Evolutionary conservation across 2,797 vertebrate species (phyloP).

Genomic region (Gymnocypris eckloni): DNA sequence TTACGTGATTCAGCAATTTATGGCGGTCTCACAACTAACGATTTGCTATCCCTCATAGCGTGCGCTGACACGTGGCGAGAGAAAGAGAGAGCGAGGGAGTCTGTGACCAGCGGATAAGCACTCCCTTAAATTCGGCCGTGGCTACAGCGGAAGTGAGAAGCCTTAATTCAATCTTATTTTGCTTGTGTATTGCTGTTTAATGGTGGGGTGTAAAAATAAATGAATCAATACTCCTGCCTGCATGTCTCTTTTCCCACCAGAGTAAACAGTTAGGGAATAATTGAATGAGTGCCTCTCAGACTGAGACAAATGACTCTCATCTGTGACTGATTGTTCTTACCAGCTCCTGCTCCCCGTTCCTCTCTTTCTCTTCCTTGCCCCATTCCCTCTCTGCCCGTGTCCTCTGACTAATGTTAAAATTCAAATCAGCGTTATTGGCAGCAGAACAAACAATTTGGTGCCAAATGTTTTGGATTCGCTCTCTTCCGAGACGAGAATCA

Average conservation of each 20-base stretch:
- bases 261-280: constrained; percentile 78
- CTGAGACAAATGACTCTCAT: constrained; percentile 80
- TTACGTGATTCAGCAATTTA: constrained; percentile 71
- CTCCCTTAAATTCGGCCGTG: constrained; percentile 22
- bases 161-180: constrained; percentile 63
- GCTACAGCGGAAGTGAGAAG: constrained; percentile 39
- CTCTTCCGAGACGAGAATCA: constrained; percentile 2
- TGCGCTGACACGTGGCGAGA: neutral
- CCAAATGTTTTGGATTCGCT: constrained; percentile 24
- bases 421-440: constrained; percentile 67
- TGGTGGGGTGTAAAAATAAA: constrained; percentile 68
- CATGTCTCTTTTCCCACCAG: constrained; percentile 61
- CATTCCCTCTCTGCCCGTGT: constrained; percentile 58
- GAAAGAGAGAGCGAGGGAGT: neutral
- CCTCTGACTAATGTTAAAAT: constrained; percentile 67
- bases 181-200: constrained; percentile 62
- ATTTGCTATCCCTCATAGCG: constrained; percentile 47
- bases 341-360: constrained; percentile 50
- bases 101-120: neutral
- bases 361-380: constrained; percentile 7
- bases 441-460: constrained; percentile 58
- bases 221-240: constrained; percentile 68
- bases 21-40: constrained; percentile 38
- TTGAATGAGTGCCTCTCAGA: constrained; percentile 76
- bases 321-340: constrained; percentile 77